Evolutionary conservation across 2,888 invertebrate genomes (phyloP), one percentile per base, ranked within the genome.

Genomic region (Cabera pusaria): DNA sequence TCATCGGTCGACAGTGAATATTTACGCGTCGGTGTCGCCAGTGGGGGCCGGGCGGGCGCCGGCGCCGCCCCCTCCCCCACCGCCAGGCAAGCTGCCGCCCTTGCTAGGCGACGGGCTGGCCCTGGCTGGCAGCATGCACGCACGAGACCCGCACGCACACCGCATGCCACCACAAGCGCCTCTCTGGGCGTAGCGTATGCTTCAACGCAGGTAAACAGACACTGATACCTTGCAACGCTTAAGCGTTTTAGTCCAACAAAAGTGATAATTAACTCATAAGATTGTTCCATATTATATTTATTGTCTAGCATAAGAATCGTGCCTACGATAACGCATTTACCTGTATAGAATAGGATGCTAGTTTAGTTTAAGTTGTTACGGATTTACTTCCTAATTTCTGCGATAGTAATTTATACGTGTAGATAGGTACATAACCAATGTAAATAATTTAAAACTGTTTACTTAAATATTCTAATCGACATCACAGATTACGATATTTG

Each of bases 131-230:
- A 69, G 81, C 68, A 74, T 84, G 52, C 86, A 85, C 69, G 68
- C 73, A 48, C 79, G 83, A 50, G 83, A 85, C 59, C 57, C 64
- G 49, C 81, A 86, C 72, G 59, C 90, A 47, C 86, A 92, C 73
- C 91, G 91, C 63, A 79, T 92, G 84, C 86, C 90, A 60, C 87
- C 90, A 69, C 91, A 92, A 68, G 93, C 93, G 85, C 93, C 93
- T 66, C 90, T 94, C 75, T 94, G 94, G 94, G 93, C 94, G 92
- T 94, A 94, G 93, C 93, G 92, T 90, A 92, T 92, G 90, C 90
- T 91, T 72, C 91, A 90, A 87, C 90, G 90, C 91, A 91, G 91
- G 91, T 91, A 90, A 90, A 76, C 72, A 64, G 69, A 69, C 67
- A 67, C 69, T 67, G 71, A 67, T 75, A 74, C 81, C n/a, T 84